Evolutionary conservation across 1,140 invertebrate genomes (phyloP).

Genomic region (Orius insidiosus): DNA sequence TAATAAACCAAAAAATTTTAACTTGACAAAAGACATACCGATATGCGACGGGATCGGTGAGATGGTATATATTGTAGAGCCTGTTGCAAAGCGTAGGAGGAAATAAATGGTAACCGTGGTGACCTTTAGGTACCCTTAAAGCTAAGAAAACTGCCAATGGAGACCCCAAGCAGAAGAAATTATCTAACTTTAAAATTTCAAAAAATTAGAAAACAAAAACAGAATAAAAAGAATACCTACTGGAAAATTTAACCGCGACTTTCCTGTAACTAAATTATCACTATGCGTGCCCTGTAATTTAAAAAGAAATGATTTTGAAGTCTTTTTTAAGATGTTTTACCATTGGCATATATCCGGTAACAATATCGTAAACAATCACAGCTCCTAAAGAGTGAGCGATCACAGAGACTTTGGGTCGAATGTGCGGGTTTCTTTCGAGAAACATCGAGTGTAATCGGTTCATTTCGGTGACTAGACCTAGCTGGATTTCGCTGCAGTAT

Average conservation of each 20-base stretch:
- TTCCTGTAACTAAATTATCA: constrained; percentile 18
- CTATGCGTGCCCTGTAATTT: constrained; percentile 13
- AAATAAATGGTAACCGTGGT: constrained; percentile 34
- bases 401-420: constrained; percentile 49
- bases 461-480: constrained; percentile 45
- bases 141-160: constrained; percentile 57
- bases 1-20: too few species aligned
- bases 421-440: constrained; percentile 49
- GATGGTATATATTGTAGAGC: constrained; percentile 64
- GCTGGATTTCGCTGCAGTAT: constrained; percentile 54
- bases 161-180: constrained; percentile 59
- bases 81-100: constrained; percentile 41
- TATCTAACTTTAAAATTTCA: constrained; percentile 43
- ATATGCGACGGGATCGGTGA: constrained; percentile 60
- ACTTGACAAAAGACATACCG: too few species aligned
- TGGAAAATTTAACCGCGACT: constrained; percentile 21
- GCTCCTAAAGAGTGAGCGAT: constrained; percentile 64
- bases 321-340: constrained; percentile 13
- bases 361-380: constrained; percentile 64
- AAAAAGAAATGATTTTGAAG: constrained; percentile 2
- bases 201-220: constrained; percentile 10
- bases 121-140: constrained; percentile 36
- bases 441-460: constrained; percentile 57
- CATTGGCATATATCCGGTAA: constrained; percentile 43
- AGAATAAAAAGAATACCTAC: constrained; percentile 14